These are phyloP conservation scores for Burhinus bistriatus DNA, from an alignment of 2,113 vertebrate genomes.

Conservation along the genomic window DNA sequence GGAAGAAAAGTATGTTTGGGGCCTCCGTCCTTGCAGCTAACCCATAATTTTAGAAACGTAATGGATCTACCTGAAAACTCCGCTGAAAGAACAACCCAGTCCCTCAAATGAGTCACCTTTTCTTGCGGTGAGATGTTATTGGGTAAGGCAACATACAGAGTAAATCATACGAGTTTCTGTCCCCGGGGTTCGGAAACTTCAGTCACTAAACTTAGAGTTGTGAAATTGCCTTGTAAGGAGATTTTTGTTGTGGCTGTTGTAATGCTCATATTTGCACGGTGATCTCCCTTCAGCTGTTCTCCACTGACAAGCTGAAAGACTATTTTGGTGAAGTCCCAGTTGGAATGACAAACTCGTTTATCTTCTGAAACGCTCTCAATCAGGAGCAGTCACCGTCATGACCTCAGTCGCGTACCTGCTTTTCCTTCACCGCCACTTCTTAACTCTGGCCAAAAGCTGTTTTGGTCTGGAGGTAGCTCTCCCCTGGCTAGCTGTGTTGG, in stretches of 20 bases:
- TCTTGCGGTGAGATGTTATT: background rate
- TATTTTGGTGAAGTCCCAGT: background rate
- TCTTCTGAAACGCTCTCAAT: background rate
- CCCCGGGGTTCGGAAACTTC: background rate
- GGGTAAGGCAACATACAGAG: background rate
- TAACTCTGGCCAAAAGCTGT: no score
- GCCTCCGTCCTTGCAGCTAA: background rate
- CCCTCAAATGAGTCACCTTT: background rate
- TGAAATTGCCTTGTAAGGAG: background rate
- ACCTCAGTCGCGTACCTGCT: background rate
- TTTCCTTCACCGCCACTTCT: fast-evolving
- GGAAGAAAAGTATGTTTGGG: background rate
- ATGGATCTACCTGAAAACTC: background rate
- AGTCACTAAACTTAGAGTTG: background rate
- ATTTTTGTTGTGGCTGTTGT: background rate
- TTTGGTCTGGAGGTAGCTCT: background rate
- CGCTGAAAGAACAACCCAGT: background rate
- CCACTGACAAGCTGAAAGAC: background rate
- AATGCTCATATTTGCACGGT: background rate
- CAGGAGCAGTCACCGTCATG: background rate
- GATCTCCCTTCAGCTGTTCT: background rate
- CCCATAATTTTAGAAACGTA: background rate
- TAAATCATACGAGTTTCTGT: background rate
- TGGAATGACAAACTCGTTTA: background rate
- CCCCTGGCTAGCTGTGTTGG: fast-evolving